Evolutionary conservation across 2,888 invertebrate genomes (phyloP).

Genomic region (Megaustenia siamemsis): DNA sequence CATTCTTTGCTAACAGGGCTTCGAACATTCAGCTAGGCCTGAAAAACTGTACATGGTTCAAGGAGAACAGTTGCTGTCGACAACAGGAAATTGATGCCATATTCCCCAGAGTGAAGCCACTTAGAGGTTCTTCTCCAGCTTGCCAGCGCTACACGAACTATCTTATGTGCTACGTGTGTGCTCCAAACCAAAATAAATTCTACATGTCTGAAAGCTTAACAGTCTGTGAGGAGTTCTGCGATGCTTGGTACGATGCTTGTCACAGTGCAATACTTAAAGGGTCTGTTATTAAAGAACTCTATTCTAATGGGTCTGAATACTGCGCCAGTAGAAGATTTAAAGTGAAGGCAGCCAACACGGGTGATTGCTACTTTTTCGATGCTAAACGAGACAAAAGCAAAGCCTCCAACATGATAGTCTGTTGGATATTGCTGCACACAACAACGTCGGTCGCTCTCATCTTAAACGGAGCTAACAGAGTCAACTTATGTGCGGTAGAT

Average conservation of each 20-base stretch:
- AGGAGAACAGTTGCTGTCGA: constrained; percentile 79
- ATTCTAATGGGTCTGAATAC: constrained; percentile 76
- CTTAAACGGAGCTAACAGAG: too few species aligned
- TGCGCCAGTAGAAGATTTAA: constrained; percentile 77
- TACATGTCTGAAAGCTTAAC: constrained; percentile 77
- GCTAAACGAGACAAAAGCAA: constrained; percentile 59
- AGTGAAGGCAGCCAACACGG: constrained; percentile 68
- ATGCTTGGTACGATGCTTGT: constrained; percentile 78
- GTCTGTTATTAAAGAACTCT: constrained; percentile 75
- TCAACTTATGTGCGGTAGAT: too few species aligned
- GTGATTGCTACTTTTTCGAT: constrained; percentile 75
- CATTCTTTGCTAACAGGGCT: constrained; percentile 80
- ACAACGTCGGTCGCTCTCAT: too few species aligned
- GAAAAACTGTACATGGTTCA: constrained; percentile 80
- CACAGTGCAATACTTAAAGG: constrained; percentile 79
- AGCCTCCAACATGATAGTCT: too few species aligned
- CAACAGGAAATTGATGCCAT: constrained; percentile 80
- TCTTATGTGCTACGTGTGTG: constrained; percentile 80
- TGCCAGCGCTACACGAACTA: constrained; percentile 80
- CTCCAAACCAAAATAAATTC: constrained; percentile 78
- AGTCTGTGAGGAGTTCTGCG: constrained; percentile 79
- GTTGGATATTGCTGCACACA: too few species aligned
- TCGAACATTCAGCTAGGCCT: constrained; percentile 78
- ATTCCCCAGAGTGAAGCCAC: constrained; percentile 79
- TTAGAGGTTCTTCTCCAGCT: constrained; percentile 77